Evolutionary conservation across 2,113 vertebrate species (phyloP), one percentile per base, ranked within the genome.

Genomic region (Oryzias celebensis): DNA sequence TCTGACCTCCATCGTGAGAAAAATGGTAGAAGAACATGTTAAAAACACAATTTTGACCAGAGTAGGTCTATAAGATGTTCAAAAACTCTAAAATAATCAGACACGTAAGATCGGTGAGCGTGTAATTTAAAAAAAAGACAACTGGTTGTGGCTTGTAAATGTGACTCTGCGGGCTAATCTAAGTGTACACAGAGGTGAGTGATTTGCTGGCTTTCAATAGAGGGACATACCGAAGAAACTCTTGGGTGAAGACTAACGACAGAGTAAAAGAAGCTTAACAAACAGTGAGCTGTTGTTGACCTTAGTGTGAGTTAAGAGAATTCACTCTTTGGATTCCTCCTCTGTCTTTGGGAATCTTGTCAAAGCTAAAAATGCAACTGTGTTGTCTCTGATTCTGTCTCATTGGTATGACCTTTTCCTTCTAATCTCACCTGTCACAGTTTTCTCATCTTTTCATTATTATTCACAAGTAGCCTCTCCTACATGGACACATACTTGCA

Each of bases 141-240:
- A 10, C 23, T 41, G 46, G 26, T 24, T 14, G 7, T 52, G 62
- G 62, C 56, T 48, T 43, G 63, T 49, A 43, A 53, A 49, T 48
- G 28, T 48, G 65, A 52, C 63, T 61, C 52, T 36, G 18, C 46
- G 23, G 56, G 56, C 52, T 73, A 54, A 70, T 66, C 61, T 55
- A 47, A 52, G 55, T 73, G 22, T 16, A 58, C 26, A n/a, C 53
- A 52, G 54, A 69, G 63, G 64, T 77, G 55, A 75, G 47, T 47
- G 70, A 55, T 70, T 76, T 63, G 60, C 46, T 20, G 24, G 68
- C 71, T 81, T 77, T 78, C 77, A 73, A 75, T 77, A 78, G 67
- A 71, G 62, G 53, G 55, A 52, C 63, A 58, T 65, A 58, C 22
- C 44, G 45, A 42, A 75, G 65, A 74, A 65, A 64, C 78, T 65